Base-by-base conservation (phyloP, 2,113 vertebrate species). In the Arvicanthis niloticus region DNA sequence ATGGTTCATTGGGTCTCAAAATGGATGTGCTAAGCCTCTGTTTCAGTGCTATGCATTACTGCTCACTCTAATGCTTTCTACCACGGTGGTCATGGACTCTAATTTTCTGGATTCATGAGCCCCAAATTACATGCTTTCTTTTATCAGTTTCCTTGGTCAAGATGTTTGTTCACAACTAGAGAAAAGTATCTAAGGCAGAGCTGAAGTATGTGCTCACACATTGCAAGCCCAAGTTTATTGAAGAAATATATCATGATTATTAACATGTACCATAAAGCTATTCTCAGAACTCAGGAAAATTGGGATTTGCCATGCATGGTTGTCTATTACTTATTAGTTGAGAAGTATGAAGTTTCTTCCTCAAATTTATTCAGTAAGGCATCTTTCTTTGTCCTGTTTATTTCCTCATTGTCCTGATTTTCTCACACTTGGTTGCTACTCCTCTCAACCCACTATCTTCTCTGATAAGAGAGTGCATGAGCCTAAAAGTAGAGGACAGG, bases 361-460 rank as follows among this genome's bases (percentile, higher is more conserved):
- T 10, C 62, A 16, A 48, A 4, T 42, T 48, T 5, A 37, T 15
- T 75, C 51, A 17, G 15, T 62, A 45, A 37, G 5, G 5, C 17
- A 76, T 90, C 8, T 26, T 88, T 80, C 65, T 80, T 72, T 68
- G 34, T 82, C 8, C n/a, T 45, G 2, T 60, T 95, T 8, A 1
- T 80, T 68, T 95, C 26, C n/a, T 60, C 88, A 34, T 70, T 21
- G 21, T 40, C 11, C 24, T 65, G 85, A 13, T n/a, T 51, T 45
- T 31, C 3, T 85, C 26, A 42, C 40, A 22, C 9, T 22, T 34
- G 0, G 16, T 53, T 26, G 40, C 8, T 89, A 31, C 73, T 78
- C 9, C 62, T 31, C 5, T 24, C 17, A 2, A 5, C 2, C 17
- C 5, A 4, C 40, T 6, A 3, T 1, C 1, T 5, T 0, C 37